phyloP scores from a whole-genome alignment of 2,888 invertebrate genomes.

The Cataglyphis livida region DNA sequence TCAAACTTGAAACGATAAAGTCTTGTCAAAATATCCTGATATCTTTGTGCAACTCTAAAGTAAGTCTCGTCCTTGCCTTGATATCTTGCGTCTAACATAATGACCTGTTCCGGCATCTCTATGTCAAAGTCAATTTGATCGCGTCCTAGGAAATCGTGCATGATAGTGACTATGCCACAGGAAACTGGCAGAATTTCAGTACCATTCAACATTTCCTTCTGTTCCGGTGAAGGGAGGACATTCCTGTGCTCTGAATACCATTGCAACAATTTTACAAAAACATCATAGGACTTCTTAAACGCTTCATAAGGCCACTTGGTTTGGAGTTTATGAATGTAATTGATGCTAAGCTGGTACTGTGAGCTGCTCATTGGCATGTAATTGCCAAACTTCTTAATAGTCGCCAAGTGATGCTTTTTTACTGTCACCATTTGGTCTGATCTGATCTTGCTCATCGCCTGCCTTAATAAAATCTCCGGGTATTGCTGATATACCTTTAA shows the following conservation, averaged over 20 bases:
- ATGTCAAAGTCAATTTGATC: constrained; percentile 84
- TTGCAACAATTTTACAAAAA: constrained; percentile 74
- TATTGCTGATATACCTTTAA: constrained; percentile 89
- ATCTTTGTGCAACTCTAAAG: constrained; percentile 83
- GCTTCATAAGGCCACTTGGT: constrained; percentile 86
- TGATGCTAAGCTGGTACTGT: constrained; percentile 86
- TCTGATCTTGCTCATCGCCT: constrained; percentile 88
- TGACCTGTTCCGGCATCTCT: constrained; percentile 87
- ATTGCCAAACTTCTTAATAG: constrained; percentile 84
- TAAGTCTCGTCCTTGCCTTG: constrained; percentile 86
- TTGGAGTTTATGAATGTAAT: constrained; percentile 85
- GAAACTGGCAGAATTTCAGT: constrained; percentile 84
- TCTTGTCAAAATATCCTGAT: constrained; percentile 82
- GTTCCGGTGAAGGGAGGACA: constrained; percentile 38
- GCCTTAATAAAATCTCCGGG: constrained; percentile 88
- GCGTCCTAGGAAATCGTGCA: constrained; percentile 85
- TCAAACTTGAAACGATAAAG: constrained; percentile 69
- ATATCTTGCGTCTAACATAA: constrained; percentile 87
- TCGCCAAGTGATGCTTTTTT: constrained; percentile 84
- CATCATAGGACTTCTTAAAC: constrained; percentile 83
- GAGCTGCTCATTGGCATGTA: constrained; percentile 86
- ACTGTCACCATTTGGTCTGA: constrained; percentile 88
- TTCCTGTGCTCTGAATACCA: constrained; percentile 67
- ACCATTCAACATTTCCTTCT: constrained; percentile 64
- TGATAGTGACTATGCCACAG: constrained; percentile 86